phyloP scores from a whole-genome alignment of 1,140 invertebrate genomes.

The Aporrectodea caliginosa region DNA sequence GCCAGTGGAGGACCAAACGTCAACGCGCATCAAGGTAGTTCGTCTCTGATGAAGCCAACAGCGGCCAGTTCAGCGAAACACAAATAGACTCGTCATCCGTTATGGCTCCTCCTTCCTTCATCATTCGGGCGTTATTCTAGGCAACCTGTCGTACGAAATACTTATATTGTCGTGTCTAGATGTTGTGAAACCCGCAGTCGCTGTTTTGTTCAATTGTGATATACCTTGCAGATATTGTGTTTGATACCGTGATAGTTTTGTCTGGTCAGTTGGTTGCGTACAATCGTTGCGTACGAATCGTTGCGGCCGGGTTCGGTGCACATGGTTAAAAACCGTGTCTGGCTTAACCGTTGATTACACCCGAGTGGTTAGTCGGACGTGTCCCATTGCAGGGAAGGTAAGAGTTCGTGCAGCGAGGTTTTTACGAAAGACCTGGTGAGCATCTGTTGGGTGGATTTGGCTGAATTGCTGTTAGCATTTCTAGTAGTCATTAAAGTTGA shows the following conservation, averaged over 20 bases:
- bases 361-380: no score
- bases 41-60: constrained; percentile 26
- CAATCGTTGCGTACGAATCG: no score
- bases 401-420: no score
- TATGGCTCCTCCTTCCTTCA: constrained; percentile 25
- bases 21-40: constrained; percentile 7
- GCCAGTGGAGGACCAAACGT: neutral
- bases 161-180: neutral
- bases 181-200: constrained; percentile 8
- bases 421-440: no score
- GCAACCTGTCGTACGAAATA: neutral
- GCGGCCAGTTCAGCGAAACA: constrained; percentile 36
- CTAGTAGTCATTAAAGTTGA: no score
- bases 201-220: constrained; percentile 6
- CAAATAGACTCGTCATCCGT: constrained; percentile 32
- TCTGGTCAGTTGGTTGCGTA: neutral
- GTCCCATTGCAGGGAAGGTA: no score
- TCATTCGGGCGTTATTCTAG: neutral
- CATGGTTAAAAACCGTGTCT: no score
- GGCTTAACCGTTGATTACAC: no score
- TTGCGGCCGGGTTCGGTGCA: no score
- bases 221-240: neutral
- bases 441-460: no score
- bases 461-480: no score
- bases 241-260: neutral